Conservation (phyloP, 2,888 invertebrate genomes). For the Cantharis rustica region DNA sequence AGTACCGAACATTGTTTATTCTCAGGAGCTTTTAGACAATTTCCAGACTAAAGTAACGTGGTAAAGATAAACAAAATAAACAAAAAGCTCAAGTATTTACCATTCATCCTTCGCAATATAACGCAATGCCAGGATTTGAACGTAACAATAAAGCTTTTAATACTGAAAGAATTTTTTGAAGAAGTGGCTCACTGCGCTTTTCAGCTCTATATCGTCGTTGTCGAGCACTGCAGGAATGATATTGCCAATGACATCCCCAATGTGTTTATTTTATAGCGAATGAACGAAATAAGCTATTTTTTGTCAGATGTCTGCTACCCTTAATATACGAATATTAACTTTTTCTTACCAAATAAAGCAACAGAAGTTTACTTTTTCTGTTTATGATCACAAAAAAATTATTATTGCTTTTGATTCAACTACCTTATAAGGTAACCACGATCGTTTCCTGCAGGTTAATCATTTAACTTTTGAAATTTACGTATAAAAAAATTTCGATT, state of each 20-base stretch:
- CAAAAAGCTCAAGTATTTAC: slow-evolving; percentile 4
- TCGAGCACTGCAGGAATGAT: slow-evolving; percentile 29
- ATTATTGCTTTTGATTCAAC: background rate
- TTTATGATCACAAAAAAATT: background rate
- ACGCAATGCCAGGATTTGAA: slow-evolving; percentile 20
- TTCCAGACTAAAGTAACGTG: background rate
- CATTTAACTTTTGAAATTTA: too few relatives aligned
- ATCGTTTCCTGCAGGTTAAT: background rate
- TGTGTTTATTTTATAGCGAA: slow-evolving; percentile 31
- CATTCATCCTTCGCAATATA: slow-evolving; percentile 16
- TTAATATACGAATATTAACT: slow-evolving; percentile 15
- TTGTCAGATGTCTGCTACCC: slow-evolving; percentile 26
- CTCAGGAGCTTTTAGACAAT: background rate
- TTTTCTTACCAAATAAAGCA: background rate
- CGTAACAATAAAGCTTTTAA: slow-evolving; percentile 32
- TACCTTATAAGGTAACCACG: background rate
- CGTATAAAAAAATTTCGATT: too few relatives aligned
- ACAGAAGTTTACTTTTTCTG: background rate
- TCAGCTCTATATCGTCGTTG: slow-evolving; percentile 23
- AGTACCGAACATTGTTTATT: slow-evolving; percentile 3
- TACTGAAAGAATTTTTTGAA: slow-evolving; percentile 27
- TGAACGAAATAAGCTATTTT: slow-evolving; percentile 31
- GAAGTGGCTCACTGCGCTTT: slow-evolving; percentile 27
- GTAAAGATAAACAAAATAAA: slow-evolving; percentile 4
- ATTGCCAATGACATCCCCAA: slow-evolving; percentile 31